Conservation (phyloP, 1,140 invertebrate species). For the Drosophila carrolli region DNA sequence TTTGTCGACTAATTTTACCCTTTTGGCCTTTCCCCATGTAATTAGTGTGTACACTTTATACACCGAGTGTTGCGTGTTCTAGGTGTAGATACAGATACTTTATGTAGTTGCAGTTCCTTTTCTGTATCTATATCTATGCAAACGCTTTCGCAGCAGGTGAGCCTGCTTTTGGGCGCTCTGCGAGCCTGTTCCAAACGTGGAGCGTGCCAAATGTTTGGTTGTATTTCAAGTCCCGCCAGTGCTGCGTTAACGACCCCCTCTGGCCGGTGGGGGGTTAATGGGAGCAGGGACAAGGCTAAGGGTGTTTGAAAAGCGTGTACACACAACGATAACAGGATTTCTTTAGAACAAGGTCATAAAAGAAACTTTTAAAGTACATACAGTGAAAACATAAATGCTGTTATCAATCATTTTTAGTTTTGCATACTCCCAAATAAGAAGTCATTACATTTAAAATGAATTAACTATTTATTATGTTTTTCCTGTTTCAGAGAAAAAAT, state of each 20-base stretch:
- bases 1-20: slow-evolving; percentile 22
- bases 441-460: too few relatives aligned
- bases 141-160: slow-evolving; percentile 46
- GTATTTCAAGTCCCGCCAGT: slow-evolving; percentile 46
- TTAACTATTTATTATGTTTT: too few relatives aligned
- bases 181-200: slow-evolving; percentile 64
- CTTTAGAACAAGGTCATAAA: slow-evolving; percentile 5
- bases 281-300: slow-evolving; percentile 19
- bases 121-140: slow-evolving; percentile 2
- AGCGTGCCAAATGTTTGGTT: slow-evolving; percentile 82
- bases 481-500: too few relatives aligned
- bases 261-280: background rate
- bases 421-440: too few relatives aligned
- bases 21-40: slow-evolving; percentile 18
- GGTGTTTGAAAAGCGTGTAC: slow-evolving; percentile 11
- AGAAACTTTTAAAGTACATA: background rate
- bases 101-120: slow-evolving; percentile 11
- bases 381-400: slow-evolving; percentile 1
- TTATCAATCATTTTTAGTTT: too few relatives aligned
- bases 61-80: slow-evolving; percentile 54
- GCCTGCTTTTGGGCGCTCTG: slow-evolving; percentile 79
- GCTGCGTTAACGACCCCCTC: slow-evolving; percentile 15
- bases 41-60: slow-evolving; percentile 28
- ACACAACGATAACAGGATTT: slow-evolving; percentile 30
- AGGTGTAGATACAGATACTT: slow-evolving; percentile 33